These are phyloP conservation scores for Dyspetes luteomarginatus DNA, from an alignment of 2,888 invertebrate genomes.

Conservation along the genomic window DNA sequence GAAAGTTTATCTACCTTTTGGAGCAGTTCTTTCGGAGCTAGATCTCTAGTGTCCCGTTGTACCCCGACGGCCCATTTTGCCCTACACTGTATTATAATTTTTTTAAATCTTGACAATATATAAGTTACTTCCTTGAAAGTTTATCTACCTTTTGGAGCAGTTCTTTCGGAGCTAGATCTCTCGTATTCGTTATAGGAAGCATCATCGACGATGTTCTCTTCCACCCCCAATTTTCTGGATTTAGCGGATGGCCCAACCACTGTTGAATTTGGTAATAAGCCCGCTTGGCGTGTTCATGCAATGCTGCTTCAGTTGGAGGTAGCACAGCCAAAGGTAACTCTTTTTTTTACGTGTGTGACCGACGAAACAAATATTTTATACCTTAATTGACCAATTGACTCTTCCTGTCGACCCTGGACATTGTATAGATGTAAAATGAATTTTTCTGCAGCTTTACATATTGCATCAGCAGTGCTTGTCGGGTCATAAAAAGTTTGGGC, in stretches of 20 bases:
- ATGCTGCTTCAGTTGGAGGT: neutral
- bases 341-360: no score
- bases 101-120: no score
- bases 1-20: no score
- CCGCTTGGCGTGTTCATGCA: neutral
- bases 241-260: neutral
- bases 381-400: conserved; percentile 1
- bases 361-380: neutral
- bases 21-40: neutral
- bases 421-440: conserved; percentile 33
- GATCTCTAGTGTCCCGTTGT: no score
- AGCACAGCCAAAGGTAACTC: no score
- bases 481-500: conserved; percentile 19
- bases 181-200: neutral
- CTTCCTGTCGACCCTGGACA: no score
- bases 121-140: no score
- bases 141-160: no score
- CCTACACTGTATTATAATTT: no score
- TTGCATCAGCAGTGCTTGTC: conserved; percentile 28
- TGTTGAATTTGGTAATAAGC: neutral
- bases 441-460: conserved; percentile 32
- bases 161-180: neutral
- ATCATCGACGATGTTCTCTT: neutral
- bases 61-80: no score
- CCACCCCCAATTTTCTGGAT: neutral